Base-by-base conservation (phyloP, 2,113 vertebrate genomes). In the Pachyramphus minor region DNA sequence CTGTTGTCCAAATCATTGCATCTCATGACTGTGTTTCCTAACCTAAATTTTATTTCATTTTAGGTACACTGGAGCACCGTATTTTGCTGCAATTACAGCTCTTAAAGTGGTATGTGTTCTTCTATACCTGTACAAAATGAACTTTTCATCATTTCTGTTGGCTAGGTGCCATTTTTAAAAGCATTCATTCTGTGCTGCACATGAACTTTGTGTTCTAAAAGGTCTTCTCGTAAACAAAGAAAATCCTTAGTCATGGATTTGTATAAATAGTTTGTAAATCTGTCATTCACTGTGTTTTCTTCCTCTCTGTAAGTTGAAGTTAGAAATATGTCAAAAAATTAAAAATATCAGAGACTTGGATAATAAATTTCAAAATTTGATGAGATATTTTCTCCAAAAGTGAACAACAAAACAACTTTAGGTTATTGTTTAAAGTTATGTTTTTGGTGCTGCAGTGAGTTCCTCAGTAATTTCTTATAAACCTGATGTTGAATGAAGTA, bases 31-130 rank as follows among this genome's bases (percentile, higher is more conserved):
- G 3, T 52, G 31, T 64, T 89, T 89, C 27, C 30, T 84, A 89
- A 94, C 30, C 21, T 78, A n/a, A 56, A 59, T 31, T 83, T 25
- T 80, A 31, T 93, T 64, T 95, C 31, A 53, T 94, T 95, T 62
- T 78, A 99, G 99, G 81, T 99, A 99, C 87, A 99, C 99, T 9
- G 99, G 99, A 93, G 99, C 99, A 23, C 99, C 99, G 0, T 99
- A 99, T 93, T 99, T 99, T 96, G 99, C 99, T 45, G 99, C 99
- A 44, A 99, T 99, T 97, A 98, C 99, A 41, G 99, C 99, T 87
- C 96, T 99, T 55, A 99, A 99, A 99, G 99, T 98, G 98, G 99
- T 99, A 98, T 1, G 98, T 98, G 50, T 80, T 66, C 53, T 84
- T 80, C 24, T 71, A 5, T 74, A 37, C n/a, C 71, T 75, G 35